Percentiles rank a stretch among this genome's conserved stretches.
Evolutionary conservation across 2,888 invertebrate genomes (phyloP).

Genomic region (Lathronympha strigana): DNA sequence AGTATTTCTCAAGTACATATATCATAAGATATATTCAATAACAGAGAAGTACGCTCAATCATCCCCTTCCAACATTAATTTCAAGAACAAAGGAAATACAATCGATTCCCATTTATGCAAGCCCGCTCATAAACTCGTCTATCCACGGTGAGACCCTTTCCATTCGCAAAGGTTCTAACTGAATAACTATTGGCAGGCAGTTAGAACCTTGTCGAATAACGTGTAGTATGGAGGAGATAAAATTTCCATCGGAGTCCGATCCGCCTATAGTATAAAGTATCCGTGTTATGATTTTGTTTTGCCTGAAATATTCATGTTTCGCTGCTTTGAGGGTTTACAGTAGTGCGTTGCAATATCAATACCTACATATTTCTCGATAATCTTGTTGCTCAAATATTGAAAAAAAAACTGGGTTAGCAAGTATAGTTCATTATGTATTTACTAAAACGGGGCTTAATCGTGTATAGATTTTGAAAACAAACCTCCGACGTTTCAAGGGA

Average conservation of each 20-base stretch:
- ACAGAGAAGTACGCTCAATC: slow-evolving; percentile 2
- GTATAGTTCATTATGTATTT: too few species aligned
- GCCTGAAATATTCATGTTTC: slow-evolving; percentile 9
- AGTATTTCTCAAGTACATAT: too few species aligned
- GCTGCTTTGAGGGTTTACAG: not conserved
- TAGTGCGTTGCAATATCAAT: not conserved
- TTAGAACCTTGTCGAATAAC: not conserved
- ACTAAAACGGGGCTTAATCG: too few species aligned
- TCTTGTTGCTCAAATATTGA: too few species aligned
- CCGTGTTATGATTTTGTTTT: slow-evolving; percentile 28
- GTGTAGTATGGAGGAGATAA: slow-evolving; percentile 19
- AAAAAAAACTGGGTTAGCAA: too few species aligned
- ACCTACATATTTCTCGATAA: too few species aligned
- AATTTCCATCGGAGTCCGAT: slow-evolving; percentile 31
- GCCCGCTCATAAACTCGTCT: slow-evolving; percentile 25
- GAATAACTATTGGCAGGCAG: not conserved
- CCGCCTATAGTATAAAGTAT: slow-evolving; percentile 18
- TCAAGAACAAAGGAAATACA: slow-evolving; percentile 32
- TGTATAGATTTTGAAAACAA: too few species aligned
- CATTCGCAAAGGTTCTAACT: not conserved
- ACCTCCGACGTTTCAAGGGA: too few species aligned
- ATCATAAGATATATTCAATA: not conserved
- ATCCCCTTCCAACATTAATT: slow-evolving; percentile 18
- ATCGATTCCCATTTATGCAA: slow-evolving; percentile 30
- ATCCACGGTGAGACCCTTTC: slow-evolving; percentile 3